These are phyloP conservation scores for Caloenas nicobarica DNA, from an alignment of 2,113 vertebrate genomes.

Conservation along the genomic window DNA sequence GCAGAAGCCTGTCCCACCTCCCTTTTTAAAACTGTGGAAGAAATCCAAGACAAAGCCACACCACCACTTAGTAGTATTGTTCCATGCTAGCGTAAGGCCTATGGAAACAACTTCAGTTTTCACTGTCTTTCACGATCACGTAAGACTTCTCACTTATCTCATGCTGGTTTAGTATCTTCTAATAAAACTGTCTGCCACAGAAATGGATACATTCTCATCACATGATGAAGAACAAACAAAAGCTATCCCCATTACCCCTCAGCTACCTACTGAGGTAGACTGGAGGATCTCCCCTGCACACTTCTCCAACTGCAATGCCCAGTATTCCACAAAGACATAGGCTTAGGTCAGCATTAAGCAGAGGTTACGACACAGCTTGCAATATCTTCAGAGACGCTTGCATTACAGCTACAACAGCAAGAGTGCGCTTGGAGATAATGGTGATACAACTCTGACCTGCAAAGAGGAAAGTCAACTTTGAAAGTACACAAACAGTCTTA, in stretches of 20 bases:
- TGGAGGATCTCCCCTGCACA: neutral
- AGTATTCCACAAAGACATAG: neutral
- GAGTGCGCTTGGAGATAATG: neutral
- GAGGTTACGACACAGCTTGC: neutral
- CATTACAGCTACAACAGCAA: neutral
- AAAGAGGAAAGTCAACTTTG: neutral
- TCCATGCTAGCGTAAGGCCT: neutral
- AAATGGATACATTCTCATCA: neutral
- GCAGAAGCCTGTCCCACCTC: neutral
- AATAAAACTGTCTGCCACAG: neutral
- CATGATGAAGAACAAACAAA: neutral
- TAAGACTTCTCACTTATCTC: neutral
- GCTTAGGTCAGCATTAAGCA: neutral
- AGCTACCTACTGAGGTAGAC: neutral
- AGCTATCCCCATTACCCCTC: neutral
- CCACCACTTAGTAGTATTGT: neutral
- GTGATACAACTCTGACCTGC: neutral
- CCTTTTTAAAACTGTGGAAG: neutral
- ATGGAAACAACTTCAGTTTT: neutral
- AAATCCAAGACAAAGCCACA: neutral
- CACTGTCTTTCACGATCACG: neutral
- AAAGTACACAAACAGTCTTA: neutral
- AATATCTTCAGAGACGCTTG: neutral
- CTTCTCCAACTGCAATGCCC: neutral
- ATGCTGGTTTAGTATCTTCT: neutral